Conservation (phyloP, 2,797 vertebrate genomes). For the Pempheris klunzingeri region DNA sequence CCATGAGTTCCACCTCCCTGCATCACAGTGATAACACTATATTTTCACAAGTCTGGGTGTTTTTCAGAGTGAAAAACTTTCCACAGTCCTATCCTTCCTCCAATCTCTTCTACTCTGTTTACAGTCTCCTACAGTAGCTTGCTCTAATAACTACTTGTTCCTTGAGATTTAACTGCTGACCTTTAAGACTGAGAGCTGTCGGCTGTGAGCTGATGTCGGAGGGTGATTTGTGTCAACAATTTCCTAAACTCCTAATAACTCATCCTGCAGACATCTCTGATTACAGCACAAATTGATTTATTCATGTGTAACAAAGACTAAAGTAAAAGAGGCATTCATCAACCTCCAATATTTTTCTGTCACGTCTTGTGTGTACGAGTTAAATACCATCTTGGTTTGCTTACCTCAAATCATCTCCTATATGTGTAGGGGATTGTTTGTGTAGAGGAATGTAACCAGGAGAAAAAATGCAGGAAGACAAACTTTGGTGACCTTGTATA, state of each 20-base stretch:
- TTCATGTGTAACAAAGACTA: constrained; percentile 30
- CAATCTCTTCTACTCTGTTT: not conserved
- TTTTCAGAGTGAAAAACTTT: not conserved
- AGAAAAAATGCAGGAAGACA: constrained; percentile 65
- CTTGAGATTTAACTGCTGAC: constrained; percentile 20
- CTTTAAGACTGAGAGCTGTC: not conserved
- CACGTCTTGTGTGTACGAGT: constrained; percentile 48
- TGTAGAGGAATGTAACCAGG: constrained; percentile 60
- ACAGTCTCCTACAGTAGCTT: not conserved
- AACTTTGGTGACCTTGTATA: constrained; percentile 58
- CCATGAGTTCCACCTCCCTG: not conserved
- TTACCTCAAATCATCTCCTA: constrained; percentile 65
- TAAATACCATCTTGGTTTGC: constrained; percentile 75
- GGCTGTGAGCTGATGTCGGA: constrained; percentile 18
- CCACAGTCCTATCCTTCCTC: not conserved
- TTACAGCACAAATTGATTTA: constrained; percentile 47
- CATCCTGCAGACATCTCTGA: constrained; percentile 29
- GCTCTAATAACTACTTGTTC: not conserved
- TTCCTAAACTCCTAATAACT: constrained; percentile 23
- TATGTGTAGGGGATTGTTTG: constrained; percentile 55
- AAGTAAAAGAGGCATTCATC: constrained; percentile 17
- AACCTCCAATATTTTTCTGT: constrained; percentile 36
- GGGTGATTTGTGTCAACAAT: constrained; percentile 38
- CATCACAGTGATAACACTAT: not conserved
- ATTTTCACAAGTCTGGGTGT: constrained; percentile 7